These are phyloP conservation scores for Echiichthys vipera DNA, from an alignment of 2,797 vertebrate species.

Conservation along the genomic window DNA sequence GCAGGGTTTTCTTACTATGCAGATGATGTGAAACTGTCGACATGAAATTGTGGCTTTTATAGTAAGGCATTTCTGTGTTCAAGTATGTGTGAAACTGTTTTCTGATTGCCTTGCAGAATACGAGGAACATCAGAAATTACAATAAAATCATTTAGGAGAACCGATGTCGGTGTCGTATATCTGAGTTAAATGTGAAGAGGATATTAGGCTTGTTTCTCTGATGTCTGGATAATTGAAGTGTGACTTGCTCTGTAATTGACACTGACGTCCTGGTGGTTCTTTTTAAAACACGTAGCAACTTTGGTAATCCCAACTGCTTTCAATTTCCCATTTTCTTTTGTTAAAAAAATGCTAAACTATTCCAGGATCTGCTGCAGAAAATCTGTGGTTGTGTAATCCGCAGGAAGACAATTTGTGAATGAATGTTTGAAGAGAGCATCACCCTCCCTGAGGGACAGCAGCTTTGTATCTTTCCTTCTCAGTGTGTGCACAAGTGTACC, in stretches of 20 bases:
- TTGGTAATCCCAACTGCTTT: conserved; percentile 59
- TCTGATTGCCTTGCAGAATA: not conserved
- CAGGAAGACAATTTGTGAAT: conserved; percentile 70
- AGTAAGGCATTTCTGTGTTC: not conserved
- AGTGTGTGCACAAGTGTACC: conserved; percentile 35
- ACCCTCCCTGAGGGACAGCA: conserved; percentile 40
- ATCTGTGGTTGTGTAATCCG: conserved; percentile 63
- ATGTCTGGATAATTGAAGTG: conserved; percentile 46
- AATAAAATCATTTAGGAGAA: not conserved
- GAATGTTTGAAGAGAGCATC: conserved; percentile 59
- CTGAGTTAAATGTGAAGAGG: conserved; percentile 22
- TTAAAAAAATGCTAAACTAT: conserved; percentile 28
- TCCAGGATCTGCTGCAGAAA: conserved; percentile 55
- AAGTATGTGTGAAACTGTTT: not conserved
- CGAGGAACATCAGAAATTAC: not conserved
- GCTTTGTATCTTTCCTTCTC: conserved; percentile 27
- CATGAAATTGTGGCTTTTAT: not conserved
- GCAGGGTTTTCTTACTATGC: not conserved
- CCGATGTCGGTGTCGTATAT: not conserved
- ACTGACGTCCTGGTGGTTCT: conserved; percentile 53
- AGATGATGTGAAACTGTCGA: conserved; percentile 8
- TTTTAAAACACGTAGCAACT: conserved; percentile 34
- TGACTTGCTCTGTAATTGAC: conserved; percentile 42
- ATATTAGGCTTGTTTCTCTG: conserved; percentile 22
- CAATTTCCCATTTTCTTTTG: conserved; percentile 51